Base-by-base conservation (phyloP, 2,797 vertebrate species). In the Cygnus olor region DNA sequence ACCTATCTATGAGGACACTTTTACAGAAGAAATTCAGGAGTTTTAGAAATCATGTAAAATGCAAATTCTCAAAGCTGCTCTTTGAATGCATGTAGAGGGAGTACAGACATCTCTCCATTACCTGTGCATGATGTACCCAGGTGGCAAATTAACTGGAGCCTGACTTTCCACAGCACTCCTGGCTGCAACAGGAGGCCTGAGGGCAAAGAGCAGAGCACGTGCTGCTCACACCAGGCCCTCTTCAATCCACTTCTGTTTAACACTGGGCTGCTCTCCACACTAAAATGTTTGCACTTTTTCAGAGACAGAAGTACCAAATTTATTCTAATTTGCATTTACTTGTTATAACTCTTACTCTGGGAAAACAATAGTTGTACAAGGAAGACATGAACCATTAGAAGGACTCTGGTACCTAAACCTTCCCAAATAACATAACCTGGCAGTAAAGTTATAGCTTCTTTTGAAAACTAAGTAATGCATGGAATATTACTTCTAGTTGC, bases 381-480 rank as follows among this genome's bases (percentile, higher is more conserved):
- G 27, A 70, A 25, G 42, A 32, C 58, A 10, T 38, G 36, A 80
- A 40, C 14, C 2, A 3, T 65, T 68, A 58, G 42, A 89, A 88
- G n/a, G 45, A 85, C 12, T 18, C 36, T 74, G 60, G 56, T 25
- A 66, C 73, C 19, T 80, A 66, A 91, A 45, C 25, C 22, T 71
- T 79, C 32, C 64, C 54, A 80, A 92, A 42, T 74, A 85, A 72
- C 8, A 19, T 83, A 65, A 80, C 4, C 84, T 65, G 58, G 20
- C 53, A 74, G n/a, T 51, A 84, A 77, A 56, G 11, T 66, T 83
- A 81, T 57, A 64, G 63, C 30, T 84, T 88, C 32, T 83, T 93
- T 88, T 47, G 11, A 80, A 89, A 70, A 63, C 21, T 36, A 77
- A 51, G 36, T 90, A 80, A 85, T 19, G 9, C 25, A 49, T 53